These are phyloP conservation scores for Myotis yumanensis DNA, from an alignment of 2,113 vertebrate species.

Conservation along the genomic window DNA sequence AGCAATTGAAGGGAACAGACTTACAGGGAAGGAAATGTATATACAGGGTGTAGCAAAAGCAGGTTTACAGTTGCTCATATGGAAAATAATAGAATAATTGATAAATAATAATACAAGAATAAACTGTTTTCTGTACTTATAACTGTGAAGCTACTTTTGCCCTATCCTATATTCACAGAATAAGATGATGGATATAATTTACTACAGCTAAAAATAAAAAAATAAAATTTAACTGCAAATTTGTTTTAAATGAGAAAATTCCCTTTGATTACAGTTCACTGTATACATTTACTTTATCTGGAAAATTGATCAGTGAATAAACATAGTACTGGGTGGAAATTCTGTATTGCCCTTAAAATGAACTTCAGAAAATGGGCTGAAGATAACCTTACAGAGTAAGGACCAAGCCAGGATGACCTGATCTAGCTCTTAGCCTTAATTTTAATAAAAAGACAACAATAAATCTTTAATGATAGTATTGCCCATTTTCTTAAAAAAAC, in stretches of 20 bases:
- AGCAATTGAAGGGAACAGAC: constrained; percentile 40
- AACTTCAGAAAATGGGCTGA: background rate
- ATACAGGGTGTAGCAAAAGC: background rate
- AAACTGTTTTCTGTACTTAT: background rate
- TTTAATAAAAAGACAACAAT: background rate
- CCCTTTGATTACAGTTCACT: background rate
- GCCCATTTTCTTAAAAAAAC: background rate
- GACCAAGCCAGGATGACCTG: background rate
- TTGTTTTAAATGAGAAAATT: constrained; percentile 52
- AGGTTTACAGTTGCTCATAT: background rate
- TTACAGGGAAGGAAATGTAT: background rate
- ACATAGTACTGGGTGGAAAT: constrained; percentile 12
- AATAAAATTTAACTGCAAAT: background rate
- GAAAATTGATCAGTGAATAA: background rate
- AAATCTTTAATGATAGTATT: constrained; percentile 3
- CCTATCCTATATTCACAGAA: background rate
- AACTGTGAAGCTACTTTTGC: background rate
- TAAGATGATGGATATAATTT: constrained; percentile 20
- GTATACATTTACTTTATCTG: background rate
- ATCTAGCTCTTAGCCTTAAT: constrained; percentile 47
- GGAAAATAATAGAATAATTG: background rate
- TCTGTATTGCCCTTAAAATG: constrained; percentile 3
- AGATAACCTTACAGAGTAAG: background rate
- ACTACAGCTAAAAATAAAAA: constrained; percentile 25
- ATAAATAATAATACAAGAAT: background rate